Evolutionary conservation across 1,140 invertebrate genomes (phyloP).

Genomic region (Leguminivora glycinivorella): DNA sequence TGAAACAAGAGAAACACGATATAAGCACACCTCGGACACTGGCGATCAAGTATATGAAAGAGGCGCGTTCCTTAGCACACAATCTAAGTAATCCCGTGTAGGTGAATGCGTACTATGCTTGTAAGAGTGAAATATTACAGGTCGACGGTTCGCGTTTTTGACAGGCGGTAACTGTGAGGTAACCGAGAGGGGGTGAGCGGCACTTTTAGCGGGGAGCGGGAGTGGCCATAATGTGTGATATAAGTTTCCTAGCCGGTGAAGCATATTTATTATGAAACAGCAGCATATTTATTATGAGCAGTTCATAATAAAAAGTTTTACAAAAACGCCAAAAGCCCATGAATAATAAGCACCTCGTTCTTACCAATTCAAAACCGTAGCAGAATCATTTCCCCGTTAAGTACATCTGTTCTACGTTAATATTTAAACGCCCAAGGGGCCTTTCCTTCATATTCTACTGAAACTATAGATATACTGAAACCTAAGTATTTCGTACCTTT

Average conservation of each 20-base stretch:
- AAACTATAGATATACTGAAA: not conserved
- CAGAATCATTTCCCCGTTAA: constrained; percentile 2
- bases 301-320: not conserved
- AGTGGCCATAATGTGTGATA: too few relatives aligned
- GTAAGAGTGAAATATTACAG: too few relatives aligned
- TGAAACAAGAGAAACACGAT: constrained; percentile 51
- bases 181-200: too few relatives aligned
- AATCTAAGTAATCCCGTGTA: too few relatives aligned
- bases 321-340: not conserved
- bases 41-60: too few relatives aligned
- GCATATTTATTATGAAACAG: not conserved
- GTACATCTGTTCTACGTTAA: constrained; percentile 24
- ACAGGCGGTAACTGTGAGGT: too few relatives aligned
- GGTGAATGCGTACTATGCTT: too few relatives aligned
- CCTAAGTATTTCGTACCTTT: not conserved
- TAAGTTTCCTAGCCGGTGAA: not conserved
- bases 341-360: not conserved
- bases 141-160: too few relatives aligned
- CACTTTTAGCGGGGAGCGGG: too few relatives aligned
- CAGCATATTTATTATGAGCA: not conserved
- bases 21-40: too few relatives aligned
- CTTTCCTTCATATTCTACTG: not conserved
- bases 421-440: constrained; percentile 21
- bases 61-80: too few relatives aligned
- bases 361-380: constrained; percentile 2